A percentile compares a stretch with the other conserved stretches of the same genome.
Evolutionary conservation across 2,888 invertebrate species (phyloP).

Genomic region (Phrixothrix hirtus): DNA sequence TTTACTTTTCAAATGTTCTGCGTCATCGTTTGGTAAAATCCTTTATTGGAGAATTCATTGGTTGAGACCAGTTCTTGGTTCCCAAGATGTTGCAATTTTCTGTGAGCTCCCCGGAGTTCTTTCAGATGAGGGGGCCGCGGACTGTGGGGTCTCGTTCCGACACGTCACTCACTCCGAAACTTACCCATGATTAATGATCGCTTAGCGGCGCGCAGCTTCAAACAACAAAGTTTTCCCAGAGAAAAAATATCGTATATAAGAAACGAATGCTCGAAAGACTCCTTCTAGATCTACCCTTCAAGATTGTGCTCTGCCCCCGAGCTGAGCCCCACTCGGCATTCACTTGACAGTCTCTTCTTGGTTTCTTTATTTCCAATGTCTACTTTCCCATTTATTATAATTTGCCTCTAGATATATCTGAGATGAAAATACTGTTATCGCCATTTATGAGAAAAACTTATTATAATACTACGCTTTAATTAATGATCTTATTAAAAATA

Average conservation of each 20-base stretch:
- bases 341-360: constrained; percentile 40
- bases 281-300: constrained; percentile 58
- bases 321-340: constrained; percentile 38
- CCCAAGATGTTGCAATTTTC: constrained; percentile 57
- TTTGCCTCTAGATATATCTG: constrained; percentile 38
- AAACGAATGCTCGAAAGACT: constrained; percentile 57
- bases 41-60: constrained; percentile 42
- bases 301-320: constrained; percentile 53
- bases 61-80: constrained; percentile 44
- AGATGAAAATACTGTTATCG: constrained; percentile 33
- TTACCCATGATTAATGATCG: constrained; percentile 64
- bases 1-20: constrained; percentile 22
- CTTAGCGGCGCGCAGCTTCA: constrained; percentile 61
- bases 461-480: neutral
- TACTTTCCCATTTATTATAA: constrained; percentile 40
- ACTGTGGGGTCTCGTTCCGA: constrained; percentile 50
- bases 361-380: constrained; percentile 43
- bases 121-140: constrained; percentile 50
- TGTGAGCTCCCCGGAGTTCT: constrained; percentile 57
- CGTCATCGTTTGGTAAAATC: constrained; percentile 32
- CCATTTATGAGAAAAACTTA: constrained; percentile 15
- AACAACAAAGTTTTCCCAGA: constrained; percentile 69
- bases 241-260: constrained; percentile 59
- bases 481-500: neutral
- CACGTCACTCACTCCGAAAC: constrained; percentile 60